Percentiles rank a stretch among this genome's conserved stretches.
Evolutionary conservation across 92 coral and sea anemone species (phyloP).

Genomic region (Paragorgia papillata): DNA sequence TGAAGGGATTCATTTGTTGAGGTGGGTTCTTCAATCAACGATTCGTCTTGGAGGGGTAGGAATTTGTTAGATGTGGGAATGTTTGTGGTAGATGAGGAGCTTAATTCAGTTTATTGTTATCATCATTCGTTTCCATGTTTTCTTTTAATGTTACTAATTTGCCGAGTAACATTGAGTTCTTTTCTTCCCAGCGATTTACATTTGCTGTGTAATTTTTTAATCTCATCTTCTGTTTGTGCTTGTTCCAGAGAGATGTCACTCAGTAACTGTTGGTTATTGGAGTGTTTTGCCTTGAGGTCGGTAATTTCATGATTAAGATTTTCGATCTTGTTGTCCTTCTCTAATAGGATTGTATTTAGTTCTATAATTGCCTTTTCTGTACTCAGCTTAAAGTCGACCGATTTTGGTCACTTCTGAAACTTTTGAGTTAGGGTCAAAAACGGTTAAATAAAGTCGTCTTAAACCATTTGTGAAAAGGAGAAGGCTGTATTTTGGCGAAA

Average conservation of each 20-base stretch:
- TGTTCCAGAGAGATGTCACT: conserved; percentile 4
- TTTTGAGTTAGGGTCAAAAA: too few species aligned
- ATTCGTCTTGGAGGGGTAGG: not conserved
- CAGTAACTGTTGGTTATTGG: not conserved
- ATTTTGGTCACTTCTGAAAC: too few species aligned
- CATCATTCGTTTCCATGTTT: not conserved
- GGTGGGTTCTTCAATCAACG: not conserved
- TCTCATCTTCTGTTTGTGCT: not conserved
- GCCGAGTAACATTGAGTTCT: not conserved
- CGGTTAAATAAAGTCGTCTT: too few species aligned
- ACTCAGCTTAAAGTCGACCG: not conserved
- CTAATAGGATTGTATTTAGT: not conserved
- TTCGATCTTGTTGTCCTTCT: not conserved
- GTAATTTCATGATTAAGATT: not conserved
- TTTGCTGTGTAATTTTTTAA: not conserved
- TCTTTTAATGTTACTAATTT: not conserved
- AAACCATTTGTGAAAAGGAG: too few species aligned
- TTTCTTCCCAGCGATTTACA: not conserved
- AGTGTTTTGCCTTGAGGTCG: not conserved
- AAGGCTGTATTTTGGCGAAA: too few species aligned
- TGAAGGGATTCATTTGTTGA: not conserved
- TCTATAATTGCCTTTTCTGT: not conserved
- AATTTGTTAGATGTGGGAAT: not conserved
- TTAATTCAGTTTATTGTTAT: not conserved
- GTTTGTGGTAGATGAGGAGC: not conserved